Conservation (phyloP, 2,888 invertebrate species). For the Fragum whitleyi region DNA sequence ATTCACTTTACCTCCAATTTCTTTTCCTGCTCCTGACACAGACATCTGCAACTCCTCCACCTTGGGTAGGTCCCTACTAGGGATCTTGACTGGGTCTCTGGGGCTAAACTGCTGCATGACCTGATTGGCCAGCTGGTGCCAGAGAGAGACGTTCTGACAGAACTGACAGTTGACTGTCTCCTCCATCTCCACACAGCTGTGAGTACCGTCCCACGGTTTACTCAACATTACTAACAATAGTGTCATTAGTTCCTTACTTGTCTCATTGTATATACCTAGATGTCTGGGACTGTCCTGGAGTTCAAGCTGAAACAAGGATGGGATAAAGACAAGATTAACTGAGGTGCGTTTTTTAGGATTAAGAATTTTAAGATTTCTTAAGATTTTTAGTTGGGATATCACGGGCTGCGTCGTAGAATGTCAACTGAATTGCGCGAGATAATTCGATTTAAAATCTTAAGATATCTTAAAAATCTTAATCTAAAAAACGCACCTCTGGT, state of each 20-base stretch:
- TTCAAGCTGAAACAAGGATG: conserved; percentile 89
- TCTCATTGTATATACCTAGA: conserved; percentile 90
- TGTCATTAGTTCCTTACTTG: conserved; percentile 90
- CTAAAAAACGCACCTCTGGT: too few species aligned
- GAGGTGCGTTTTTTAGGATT: too few species aligned
- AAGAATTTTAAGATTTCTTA: too few species aligned
- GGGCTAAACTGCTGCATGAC: conserved; percentile 82
- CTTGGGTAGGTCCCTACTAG: conserved; percentile 82
- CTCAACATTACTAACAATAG: conserved; percentile 91
- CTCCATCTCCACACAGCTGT: conserved; percentile 86
- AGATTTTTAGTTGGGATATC: too few species aligned
- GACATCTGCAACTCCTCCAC: conserved; percentile 81
- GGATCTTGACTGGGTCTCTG: conserved; percentile 81
- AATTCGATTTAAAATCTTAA: too few species aligned
- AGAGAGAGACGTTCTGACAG: conserved; percentile 93
- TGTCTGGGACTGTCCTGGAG: conserved; percentile 93
- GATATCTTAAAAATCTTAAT: too few species aligned
- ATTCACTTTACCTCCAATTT: conserved; percentile 53
- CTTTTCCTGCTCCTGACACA: conserved; percentile 44
- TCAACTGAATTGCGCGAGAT: too few species aligned
- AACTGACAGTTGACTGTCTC: conserved; percentile 91
- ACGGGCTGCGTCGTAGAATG: too few species aligned
- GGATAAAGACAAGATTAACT: too few species aligned
- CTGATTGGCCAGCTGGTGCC: conserved; percentile 91
- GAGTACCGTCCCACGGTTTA: conserved; percentile 90